Conservation (phyloP, 2,888 invertebrate genomes). For the Lepidocyrtinus sp. region DNA sequence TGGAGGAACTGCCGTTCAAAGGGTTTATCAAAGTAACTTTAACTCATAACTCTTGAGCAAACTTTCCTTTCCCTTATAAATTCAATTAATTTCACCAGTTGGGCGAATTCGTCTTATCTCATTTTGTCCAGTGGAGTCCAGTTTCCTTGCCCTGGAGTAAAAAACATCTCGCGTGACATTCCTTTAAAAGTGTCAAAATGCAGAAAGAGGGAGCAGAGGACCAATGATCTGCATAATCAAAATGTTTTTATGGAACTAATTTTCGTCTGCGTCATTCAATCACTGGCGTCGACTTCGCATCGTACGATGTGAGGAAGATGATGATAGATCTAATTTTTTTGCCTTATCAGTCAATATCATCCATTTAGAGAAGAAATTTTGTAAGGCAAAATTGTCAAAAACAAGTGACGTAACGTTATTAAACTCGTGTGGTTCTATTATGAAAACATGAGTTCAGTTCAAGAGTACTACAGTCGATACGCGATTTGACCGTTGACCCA, state of each 20-base stretch:
- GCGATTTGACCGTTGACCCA: not conserved
- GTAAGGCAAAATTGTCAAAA: conserved; percentile 18
- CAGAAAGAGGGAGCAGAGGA: too few species aligned
- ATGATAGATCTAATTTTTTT: not conserved
- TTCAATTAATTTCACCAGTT: not conserved
- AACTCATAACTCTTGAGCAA: too few species aligned
- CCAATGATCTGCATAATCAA: conserved; percentile 5
- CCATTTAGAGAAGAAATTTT: conserved; percentile 30
- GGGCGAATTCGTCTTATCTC: not conserved
- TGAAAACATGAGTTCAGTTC: not conserved
- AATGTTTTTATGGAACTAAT: not conserved
- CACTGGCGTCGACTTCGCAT: conserved; percentile 36
- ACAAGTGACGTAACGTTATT: conserved; percentile 28
- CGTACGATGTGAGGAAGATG: conserved; percentile 37
- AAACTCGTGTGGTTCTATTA: not conserved
- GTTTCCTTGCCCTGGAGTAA: not conserved
- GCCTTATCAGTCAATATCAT: conserved; percentile 32
- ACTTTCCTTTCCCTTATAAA: too few species aligned
- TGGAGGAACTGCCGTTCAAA: too few species aligned
- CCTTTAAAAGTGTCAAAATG: not conserved
- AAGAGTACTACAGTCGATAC: too few species aligned
- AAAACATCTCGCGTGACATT: not conserved
- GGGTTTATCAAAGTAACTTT: too few species aligned
- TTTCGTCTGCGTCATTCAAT: not conserved
- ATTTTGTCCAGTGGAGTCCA: not conserved